Percentiles rank a stretch among this genome's conserved stretches.
These are phyloP conservation scores for Caenorhabditis becei DNA, from an alignment of 2,888 invertebrate genomes.

Conservation along the genomic window DNA sequence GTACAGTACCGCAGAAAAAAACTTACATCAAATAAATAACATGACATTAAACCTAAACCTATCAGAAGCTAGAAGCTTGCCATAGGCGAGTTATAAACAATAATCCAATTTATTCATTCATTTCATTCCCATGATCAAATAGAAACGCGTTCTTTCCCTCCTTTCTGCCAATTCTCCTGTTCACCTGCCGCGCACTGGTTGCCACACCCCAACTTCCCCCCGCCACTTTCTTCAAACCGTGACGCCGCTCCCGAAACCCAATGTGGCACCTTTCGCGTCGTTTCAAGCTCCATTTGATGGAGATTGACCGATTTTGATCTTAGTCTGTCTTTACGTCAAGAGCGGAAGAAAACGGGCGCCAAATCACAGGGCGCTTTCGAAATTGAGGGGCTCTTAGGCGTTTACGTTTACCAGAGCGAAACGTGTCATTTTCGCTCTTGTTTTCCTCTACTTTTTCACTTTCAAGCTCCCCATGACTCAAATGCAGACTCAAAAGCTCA, in stretches of 20 bases:
- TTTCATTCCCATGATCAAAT: slow-evolving; percentile 33
- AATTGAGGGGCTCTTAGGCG: slow-evolving; percentile 1
- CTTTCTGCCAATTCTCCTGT: not conserved
- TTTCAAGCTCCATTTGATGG: slow-evolving; percentile 45
- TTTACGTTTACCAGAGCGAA: no score
- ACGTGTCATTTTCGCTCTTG: not conserved
- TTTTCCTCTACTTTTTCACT: slow-evolving; percentile 1
- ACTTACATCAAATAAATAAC: no score
- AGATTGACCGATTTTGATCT: not conserved
- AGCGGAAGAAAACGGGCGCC: not conserved
- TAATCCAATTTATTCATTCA: slow-evolving; percentile 40
- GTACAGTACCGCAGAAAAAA: no score
- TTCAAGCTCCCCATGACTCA: no score
- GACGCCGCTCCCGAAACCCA: not conserved
- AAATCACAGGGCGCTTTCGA: not conserved
- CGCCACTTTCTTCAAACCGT: no score
- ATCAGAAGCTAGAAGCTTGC: not conserved
- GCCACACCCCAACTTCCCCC: slow-evolving; percentile 14
- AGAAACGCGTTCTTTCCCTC: slow-evolving; percentile 30
- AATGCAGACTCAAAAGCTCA: slow-evolving; percentile 13
- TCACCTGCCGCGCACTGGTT: slow-evolving; percentile 8
- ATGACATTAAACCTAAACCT: no score
- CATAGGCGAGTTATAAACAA: slow-evolving; percentile 31
- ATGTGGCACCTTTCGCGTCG: not conserved
- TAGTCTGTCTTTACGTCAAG: not conserved